Percentiles rank a stretch among this genome's conserved stretches.
Conservation (phyloP, 2,888 invertebrate genomes). For the Agrypnus murinus region DNA sequence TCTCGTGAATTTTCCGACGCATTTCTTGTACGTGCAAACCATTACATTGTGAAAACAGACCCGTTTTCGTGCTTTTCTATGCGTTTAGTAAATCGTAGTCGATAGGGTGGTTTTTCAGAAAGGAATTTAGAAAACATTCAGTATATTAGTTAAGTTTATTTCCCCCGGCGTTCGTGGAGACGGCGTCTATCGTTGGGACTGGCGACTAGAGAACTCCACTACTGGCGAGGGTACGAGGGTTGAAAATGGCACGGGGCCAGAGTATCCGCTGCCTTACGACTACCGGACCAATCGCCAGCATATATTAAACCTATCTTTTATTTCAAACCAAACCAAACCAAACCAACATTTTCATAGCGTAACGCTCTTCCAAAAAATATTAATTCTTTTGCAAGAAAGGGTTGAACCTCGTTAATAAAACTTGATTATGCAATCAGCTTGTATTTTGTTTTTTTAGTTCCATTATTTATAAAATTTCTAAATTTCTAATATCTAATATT, state of each 20-base stretch:
- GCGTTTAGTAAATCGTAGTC: slow-evolving; percentile 32
- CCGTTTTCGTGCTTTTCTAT: slow-evolving; percentile 13
- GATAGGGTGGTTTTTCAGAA: slow-evolving; percentile 30
- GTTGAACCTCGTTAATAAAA: too few relatives aligned
- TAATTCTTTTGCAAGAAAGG: not conserved
- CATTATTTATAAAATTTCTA: too few relatives aligned
- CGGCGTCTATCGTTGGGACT: slow-evolving; percentile 54
- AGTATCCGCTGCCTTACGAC: slow-evolving; percentile 55
- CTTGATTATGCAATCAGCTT: too few relatives aligned
- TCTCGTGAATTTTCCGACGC: not conserved
- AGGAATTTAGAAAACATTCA: slow-evolving; percentile 53
- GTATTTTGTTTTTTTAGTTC: too few relatives aligned
- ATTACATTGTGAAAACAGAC: slow-evolving; percentile 12
- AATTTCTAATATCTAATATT: too few relatives aligned
- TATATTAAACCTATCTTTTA: slow-evolving; percentile 56
- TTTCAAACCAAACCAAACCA: slow-evolving; percentile 46
- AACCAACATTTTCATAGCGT: slow-evolving; percentile 53
- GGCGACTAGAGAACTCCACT: slow-evolving; percentile 52
- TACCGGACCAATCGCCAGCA: slow-evolving; percentile 58
- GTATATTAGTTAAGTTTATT: slow-evolving; percentile 57
- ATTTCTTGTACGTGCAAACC: slow-evolving; percentile 1
- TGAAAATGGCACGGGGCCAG: slow-evolving; percentile 58
- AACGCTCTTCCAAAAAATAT: not conserved
- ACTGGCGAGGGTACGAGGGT: slow-evolving; percentile 47
- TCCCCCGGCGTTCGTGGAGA: slow-evolving; percentile 54